A percentile compares a stretch with the other conserved stretches of the same genome.
Evolutionary conservation across 2,888 invertebrate species (phyloP).

Genomic region (Aphodius sticticus): DNA sequence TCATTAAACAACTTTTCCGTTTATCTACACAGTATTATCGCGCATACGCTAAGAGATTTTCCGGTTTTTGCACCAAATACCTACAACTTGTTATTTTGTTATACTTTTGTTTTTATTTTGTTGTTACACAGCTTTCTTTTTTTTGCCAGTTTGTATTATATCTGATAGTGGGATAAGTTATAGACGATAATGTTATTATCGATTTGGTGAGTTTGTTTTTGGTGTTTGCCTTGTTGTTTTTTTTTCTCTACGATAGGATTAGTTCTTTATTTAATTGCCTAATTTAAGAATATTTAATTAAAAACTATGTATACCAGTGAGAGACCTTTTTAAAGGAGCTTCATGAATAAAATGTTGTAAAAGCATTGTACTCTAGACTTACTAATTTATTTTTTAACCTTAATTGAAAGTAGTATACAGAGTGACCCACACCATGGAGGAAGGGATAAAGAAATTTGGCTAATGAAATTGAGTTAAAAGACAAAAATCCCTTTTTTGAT

Average conservation of each 20-base stretch:
- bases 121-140: slow-evolving; percentile 14
- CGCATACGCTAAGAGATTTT: not conserved
- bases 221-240: not conserved
- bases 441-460: too few species aligned
- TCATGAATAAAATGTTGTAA: slow-evolving; percentile 36
- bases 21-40: slow-evolving; percentile 22
- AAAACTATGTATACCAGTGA: slow-evolving; percentile 36
- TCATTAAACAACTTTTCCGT: not conserved
- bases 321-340: slow-evolving; percentile 34
- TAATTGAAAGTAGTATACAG: not conserved
- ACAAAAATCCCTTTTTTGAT: too few species aligned
- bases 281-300: slow-evolving; percentile 36
- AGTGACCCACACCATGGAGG: not conserved
- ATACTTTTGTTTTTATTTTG: slow-evolving; percentile 20
- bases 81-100: slow-evolving; percentile 12
- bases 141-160: slow-evolving; percentile 12
- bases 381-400: not conserved
- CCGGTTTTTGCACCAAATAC: not conserved
- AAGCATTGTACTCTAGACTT: not conserved
- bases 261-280: slow-evolving; percentile 5
- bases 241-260: not conserved
- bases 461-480: too few species aligned
- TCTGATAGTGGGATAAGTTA: slow-evolving; percentile 10
- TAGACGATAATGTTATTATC: slow-evolving; percentile 14
- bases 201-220: slow-evolving; percentile 24